Base-by-base conservation (phyloP, 2,113 vertebrate species). In the Syngnathus scovelli region DNA sequence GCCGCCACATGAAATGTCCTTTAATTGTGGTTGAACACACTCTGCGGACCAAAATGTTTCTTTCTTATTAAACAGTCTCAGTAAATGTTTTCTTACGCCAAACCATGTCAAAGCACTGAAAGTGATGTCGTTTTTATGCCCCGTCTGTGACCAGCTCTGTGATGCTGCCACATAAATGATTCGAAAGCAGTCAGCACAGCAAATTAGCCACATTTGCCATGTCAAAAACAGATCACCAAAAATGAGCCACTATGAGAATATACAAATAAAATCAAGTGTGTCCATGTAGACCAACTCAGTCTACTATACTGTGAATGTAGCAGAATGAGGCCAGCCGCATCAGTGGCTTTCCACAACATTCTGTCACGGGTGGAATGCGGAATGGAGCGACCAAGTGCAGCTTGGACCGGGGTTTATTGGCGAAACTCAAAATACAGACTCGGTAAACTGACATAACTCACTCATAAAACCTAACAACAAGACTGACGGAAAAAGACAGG, bases 291-390 rank as follows among this genome's bases (percentile, higher is more conserved):
- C 27, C 27, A 27, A 27, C n/a, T 23, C 9, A n/a, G 37, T 39
- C 18, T 61, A 11, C 36, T 38, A 27, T 27, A 38, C 59, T 21
- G 9, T 19, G 5, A 61, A 61, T 77, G 52, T 4, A 21, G n/a
- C 59, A 39, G 19, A 61, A 61, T 6, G 59, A 2, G 5, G 1
- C 7, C 71, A 83, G 59, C 46, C 70, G 61, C 38, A 55, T 23
- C 72, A 48, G 19, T 64, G 69, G 78, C 69, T 59, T 83, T 79
- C 71, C 61, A 81, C 76, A 54, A 77, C 62, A 73, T n/a, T n/a
- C n/a, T n/a, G n/a, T n/a, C n/a, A n/a, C n/a, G n/a, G n/a, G n/a
- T n/a, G n/a, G n/a, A n/a, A n/a, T n/a, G n/a, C n/a, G n/a, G n/a
- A n/a, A n/a, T n/a, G n/a, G n/a, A n/a, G n/a, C n/a, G n/a, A n/a